A percentile compares a stretch with the other conserved stretches of the same genome.
These are phyloP conservation scores for Sus scrofa DNA, from an alignment of 2,113 vertebrate species.

Conservation along the genomic window T2T-Sscrofa CM000812.6:176622001-176622500, in stretches of 20 bases:
- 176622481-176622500: slow-evolving; percentile 23
- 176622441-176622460: background rate
- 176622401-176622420: slow-evolving; percentile 47
- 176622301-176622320: background rate
- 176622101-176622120: slow-evolving; percentile 74
- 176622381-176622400: background rate
- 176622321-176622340: background rate
- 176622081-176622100: slow-evolving; percentile 76
- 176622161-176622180: slow-evolving; percentile 56
- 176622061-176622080: slow-evolving; percentile 76
- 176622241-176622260: slow-evolving; percentile 43
- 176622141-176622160: slow-evolving; percentile 66
- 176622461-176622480: background rate
- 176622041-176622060: slow-evolving; percentile 81
- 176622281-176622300: background rate
- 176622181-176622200: slow-evolving; percentile 56
- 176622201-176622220: background rate
- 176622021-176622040: slow-evolving; percentile 79
- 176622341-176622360: background rate
- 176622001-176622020: slow-evolving; percentile 71
- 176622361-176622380: background rate
- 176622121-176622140: slow-evolving; percentile 76
- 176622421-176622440: slow-evolving; percentile 29
- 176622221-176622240: slow-evolving; percentile 56
- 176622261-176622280: slow-evolving; percentile 12